These are phyloP conservation scores for Gymnoscopelus braueri DNA, from an alignment of 2,797 vertebrate species.

Conservation along the genomic window DNA sequence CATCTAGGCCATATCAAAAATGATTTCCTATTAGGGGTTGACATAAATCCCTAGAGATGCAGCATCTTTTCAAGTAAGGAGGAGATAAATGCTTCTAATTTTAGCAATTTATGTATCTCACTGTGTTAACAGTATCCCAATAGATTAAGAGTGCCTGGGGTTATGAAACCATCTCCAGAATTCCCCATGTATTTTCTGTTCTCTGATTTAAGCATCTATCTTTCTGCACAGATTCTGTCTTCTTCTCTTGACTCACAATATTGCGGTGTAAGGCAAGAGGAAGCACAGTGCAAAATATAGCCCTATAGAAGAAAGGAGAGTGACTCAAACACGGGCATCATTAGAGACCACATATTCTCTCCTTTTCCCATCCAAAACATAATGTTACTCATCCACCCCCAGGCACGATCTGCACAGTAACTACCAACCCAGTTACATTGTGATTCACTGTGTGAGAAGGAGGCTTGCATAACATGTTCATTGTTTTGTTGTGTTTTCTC, in stretches of 20 bases:
- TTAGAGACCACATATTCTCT: constrained; percentile 35
- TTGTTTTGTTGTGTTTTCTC: background rate
- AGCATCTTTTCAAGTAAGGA: too few species aligned
- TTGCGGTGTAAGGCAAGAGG: constrained; percentile 15
- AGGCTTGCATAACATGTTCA: constrained; percentile 72
- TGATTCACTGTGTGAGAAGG: constrained; percentile 70
- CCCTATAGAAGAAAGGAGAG: constrained; percentile 3
- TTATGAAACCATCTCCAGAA: too few species aligned
- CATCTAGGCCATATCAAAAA: too few species aligned
- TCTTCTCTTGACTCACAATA: background rate
- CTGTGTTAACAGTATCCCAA: too few species aligned
- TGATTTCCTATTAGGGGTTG: too few species aligned
- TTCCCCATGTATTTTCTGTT: background rate
- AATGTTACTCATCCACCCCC: constrained; percentile 73
- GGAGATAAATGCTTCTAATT: too few species aligned
- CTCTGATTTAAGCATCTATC: constrained; percentile 22
- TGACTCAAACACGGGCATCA: constrained; percentile 26
- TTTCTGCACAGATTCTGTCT: constrained; percentile 6
- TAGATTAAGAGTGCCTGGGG: too few species aligned
- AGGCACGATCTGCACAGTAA: constrained; percentile 57
- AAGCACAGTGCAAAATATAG: too few species aligned
- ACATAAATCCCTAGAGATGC: too few species aligned
- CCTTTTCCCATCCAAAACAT: constrained; percentile 54
- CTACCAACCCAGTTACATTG: constrained; percentile 67
- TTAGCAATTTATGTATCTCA: too few species aligned